Evolutionary conservation across 2,888 invertebrate genomes (phyloP).

Genomic region (Idaea biselata): DNA sequence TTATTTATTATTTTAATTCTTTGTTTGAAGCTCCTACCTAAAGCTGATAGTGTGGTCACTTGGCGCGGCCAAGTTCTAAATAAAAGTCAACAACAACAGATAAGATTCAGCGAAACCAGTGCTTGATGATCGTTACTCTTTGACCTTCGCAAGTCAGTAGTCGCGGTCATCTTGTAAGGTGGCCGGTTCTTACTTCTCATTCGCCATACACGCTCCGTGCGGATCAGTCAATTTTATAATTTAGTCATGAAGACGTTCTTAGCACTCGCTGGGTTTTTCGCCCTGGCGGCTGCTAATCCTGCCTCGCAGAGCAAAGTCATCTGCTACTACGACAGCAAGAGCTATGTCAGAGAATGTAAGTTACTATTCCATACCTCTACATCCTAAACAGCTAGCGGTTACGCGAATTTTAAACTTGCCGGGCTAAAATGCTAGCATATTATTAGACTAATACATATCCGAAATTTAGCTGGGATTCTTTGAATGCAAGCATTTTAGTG

Average conservation of each 20-base stretch:
- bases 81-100: constrained; percentile 37
- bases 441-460: too few species aligned
- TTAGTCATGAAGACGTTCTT: constrained; percentile 54
- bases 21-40: neutral
- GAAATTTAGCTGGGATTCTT: neutral
- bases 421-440: neutral
- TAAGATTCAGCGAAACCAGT: constrained; percentile 45
- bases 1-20: too few species aligned
- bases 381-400: neutral
- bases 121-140: constrained; percentile 52
- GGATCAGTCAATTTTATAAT: constrained; percentile 49
- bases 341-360: constrained; percentile 85
- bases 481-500: too few species aligned
- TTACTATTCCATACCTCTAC: constrained; percentile 25
- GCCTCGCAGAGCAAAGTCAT: constrained; percentile 81
- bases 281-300: constrained; percentile 57
- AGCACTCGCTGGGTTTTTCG: constrained; percentile 52
- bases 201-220: constrained; percentile 59
- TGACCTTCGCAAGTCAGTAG: constrained; percentile 42
- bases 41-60: neutral
- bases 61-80: constrained; percentile 1
- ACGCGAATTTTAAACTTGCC: neutral
- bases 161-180: constrained; percentile 34
- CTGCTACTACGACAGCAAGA: constrained; percentile 87
- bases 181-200: constrained; percentile 44